phyloP scores from a whole-genome alignment of 2,888 invertebrate species.

The Caenorhabditis virilis region DNA sequence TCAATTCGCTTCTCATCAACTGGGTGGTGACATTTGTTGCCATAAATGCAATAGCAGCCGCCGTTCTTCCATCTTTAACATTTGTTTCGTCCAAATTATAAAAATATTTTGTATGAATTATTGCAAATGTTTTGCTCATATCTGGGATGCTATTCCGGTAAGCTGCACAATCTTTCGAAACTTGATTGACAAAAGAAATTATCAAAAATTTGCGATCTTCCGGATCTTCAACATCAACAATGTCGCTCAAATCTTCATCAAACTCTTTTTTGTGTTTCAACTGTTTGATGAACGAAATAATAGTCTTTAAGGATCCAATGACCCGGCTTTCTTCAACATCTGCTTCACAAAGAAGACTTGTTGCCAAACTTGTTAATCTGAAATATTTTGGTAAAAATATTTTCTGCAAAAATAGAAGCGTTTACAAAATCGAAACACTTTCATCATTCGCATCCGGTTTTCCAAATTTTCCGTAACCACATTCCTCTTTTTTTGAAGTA shows the following conservation, averaged over 20 bases:
- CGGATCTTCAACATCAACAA: slow-evolving; percentile 39
- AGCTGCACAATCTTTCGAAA: slow-evolving; percentile 53
- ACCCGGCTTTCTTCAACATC: slow-evolving; percentile 54
- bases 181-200: slow-evolving; percentile 47
- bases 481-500: slow-evolving; percentile 34
- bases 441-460: slow-evolving; percentile 42
- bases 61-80: slow-evolving; percentile 44
- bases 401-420: not conserved
- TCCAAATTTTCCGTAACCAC: slow-evolving; percentile 59
- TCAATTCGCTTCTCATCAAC: slow-evolving; percentile 45
- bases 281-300: slow-evolving; percentile 23
- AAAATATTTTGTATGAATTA: slow-evolving; percentile 43
- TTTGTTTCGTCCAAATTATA: slow-evolving; percentile 44
- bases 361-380: slow-evolving; percentile 55
- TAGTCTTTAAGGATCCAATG: slow-evolving; percentile 50
- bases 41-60: slow-evolving; percentile 55
- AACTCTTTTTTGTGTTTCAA: slow-evolving; percentile 19
- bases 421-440: slow-evolving; percentile 43
- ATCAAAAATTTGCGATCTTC: slow-evolving; percentile 45
- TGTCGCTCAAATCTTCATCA: slow-evolving; percentile 39
- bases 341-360: slow-evolving; percentile 62
- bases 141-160: slow-evolving; percentile 37
- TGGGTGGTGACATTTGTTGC: slow-evolving; percentile 41
- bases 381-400: slow-evolving; percentile 3
- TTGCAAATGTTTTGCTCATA: slow-evolving; percentile 29